Evolutionary conservation across 2,888 invertebrate genomes (phyloP).

Genomic region (Octonoba sinensis): DNA sequence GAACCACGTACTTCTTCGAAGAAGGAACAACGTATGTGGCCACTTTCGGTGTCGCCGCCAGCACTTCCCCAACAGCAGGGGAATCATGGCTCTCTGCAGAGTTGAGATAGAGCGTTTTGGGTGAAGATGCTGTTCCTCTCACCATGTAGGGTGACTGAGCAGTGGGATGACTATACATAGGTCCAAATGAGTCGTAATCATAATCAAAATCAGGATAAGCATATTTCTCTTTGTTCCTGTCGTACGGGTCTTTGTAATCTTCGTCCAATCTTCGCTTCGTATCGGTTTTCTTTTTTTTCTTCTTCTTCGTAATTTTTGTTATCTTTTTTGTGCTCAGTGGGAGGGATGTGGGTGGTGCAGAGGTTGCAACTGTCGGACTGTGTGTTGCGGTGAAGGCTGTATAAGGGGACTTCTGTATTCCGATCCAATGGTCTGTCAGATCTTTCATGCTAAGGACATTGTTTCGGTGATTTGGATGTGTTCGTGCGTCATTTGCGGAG

Average conservation of each 20-base stretch:
- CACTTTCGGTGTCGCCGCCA: conserved; percentile 37
- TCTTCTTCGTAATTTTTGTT: conserved; percentile 11
- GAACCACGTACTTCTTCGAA: conserved; percentile 39
- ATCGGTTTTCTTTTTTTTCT: background rate
- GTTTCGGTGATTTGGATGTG: conserved; percentile 35
- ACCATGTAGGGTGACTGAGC: conserved; percentile 24
- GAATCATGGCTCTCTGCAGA: conserved; percentile 15
- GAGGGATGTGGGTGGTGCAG: conserved; percentile 20
- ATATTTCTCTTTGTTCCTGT: conserved; percentile 6
- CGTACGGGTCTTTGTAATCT: conserved; percentile 2
- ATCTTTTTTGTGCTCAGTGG: conserved; percentile 15
- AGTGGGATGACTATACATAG: conserved; percentile 2
- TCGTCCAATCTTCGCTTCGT: conserved; percentile 21
- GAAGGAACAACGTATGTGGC: conserved; percentile 49
- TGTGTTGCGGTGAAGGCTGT: conserved; percentile 20
- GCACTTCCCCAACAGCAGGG: conserved; percentile 17
- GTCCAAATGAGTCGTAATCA: conserved; percentile 25
- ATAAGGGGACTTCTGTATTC: conserved; percentile 48
- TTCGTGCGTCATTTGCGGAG: conserved; percentile 14
- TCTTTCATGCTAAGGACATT: conserved; percentile 34
- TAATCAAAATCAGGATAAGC: conserved; percentile 39
- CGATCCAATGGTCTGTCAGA: conserved; percentile 52
- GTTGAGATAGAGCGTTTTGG: conserved; percentile 23
- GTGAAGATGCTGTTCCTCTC: conserved; percentile 1
- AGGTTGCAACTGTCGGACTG: conserved; percentile 7